Evolutionary conservation across 2,797 vertebrate genomes (phyloP), one percentile per base, ranked within the genome.

Genomic region (Sebastes minor): DNA sequence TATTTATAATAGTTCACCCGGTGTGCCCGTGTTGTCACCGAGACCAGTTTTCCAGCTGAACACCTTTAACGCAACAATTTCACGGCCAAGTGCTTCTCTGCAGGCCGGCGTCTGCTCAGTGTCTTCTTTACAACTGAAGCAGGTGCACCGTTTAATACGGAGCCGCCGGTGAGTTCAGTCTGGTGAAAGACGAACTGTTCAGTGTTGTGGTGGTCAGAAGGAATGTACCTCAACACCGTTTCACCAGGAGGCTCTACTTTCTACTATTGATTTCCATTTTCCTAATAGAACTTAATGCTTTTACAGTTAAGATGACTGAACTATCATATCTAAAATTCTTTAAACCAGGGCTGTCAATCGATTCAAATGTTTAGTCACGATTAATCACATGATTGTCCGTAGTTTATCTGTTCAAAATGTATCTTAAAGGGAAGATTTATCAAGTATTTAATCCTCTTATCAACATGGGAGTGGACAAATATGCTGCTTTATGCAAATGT

Each of bases 161-260:
- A 74, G 63, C 32, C 53, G 80, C 56, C 11, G 23, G 80, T 72
- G 76, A 46, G 85, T 78, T 80, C 49, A 74, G 64, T 72, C 49
- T 56, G 77, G n/a, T 68, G 76, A 88, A 85, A 84, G 73, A 84
- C 61, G 38, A 76, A 55, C 60, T 23, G 33, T 14, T 70, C 52
- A 64, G 78, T 84, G 67, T 86, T 79, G 79, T 71, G 55, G 60
- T n/a, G 56, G 33, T 79, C 27, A 67, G 35, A 68, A 78, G 46
- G 80, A 82, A 79, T 57, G 46, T 18, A 68, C 20, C 65, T 18
- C 60, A 74, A 23, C 71, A 63, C 8, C 9, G 16, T 74, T 67
- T 42, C 30, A 83, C 30, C 30, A 22, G 18, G 13, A 60, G 13
- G 8, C 38, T 57, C 38, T 30, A 1, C 11, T 74, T 18, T 59